Conservation (phyloP, 2,888 invertebrate species). For the Drosophila paucipuncta region DNA sequence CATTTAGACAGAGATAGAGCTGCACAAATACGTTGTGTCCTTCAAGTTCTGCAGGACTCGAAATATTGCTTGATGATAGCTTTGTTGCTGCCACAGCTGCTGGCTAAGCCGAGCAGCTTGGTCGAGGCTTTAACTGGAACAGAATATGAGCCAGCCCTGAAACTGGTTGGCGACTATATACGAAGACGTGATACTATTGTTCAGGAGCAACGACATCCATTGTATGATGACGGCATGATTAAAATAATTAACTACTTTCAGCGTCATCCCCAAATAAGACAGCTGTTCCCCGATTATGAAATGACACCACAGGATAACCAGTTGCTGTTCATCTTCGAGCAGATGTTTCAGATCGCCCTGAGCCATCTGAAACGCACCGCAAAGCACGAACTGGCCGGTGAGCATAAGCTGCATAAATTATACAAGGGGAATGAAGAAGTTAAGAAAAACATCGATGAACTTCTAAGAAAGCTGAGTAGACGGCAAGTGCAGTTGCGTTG, state of each 20-base stretch:
- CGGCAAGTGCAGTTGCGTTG: slow-evolving; percentile 29
- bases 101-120: slow-evolving; percentile 20
- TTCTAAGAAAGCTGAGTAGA: slow-evolving; percentile 12
- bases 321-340: slow-evolving; percentile 43
- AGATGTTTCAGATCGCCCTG: slow-evolving; percentile 35
- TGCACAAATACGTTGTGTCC: slow-evolving; percentile 45
- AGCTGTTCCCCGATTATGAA: slow-evolving; percentile 37
- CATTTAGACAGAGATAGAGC: slow-evolving; percentile 41
- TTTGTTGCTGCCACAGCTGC: slow-evolving; percentile 53
- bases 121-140: slow-evolving; percentile 21
- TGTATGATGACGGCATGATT: slow-evolving; percentile 54
- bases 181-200: slow-evolving; percentile 40
- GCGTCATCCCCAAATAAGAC: slow-evolving; percentile 27
- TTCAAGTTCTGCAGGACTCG: slow-evolving; percentile 42
- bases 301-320: slow-evolving; percentile 29
- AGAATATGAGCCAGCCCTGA: slow-evolving; percentile 30
- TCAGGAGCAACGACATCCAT: slow-evolving; percentile 32
- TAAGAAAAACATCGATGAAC: slow-evolving; percentile 23
- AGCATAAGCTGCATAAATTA: slow-evolving; percentile 47
- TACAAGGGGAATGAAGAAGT: slow-evolving; percentile 53
- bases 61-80: slow-evolving; percentile 46
- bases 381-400: slow-evolving; percentile 36
- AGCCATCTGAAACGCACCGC: slow-evolving; percentile 46
- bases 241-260: slow-evolving; percentile 63
- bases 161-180: slow-evolving; percentile 42